Base-by-base conservation (phyloP, 2,888 invertebrate genomes). In the Actias luna region DNA sequence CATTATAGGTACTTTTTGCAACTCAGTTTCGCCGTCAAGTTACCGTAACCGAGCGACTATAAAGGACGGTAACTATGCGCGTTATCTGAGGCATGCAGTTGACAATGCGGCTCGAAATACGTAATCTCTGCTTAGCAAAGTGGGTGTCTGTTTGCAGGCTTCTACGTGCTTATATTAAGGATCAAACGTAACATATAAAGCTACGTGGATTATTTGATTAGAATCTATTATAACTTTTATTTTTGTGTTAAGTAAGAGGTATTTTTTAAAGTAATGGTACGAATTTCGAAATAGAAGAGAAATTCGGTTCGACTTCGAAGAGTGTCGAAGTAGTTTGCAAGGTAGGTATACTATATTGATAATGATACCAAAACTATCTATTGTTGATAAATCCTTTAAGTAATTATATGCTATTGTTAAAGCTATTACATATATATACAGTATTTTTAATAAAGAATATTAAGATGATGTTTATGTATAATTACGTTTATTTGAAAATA, bases 81-180 rank as follows among this genome's bases (percentile, higher is more conserved):
- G 66, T 63, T 68, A 69, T 69, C 68, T 67, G 64, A 62, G 63
- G 63, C 66, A 60, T 50, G 66, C 64, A 67, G 69, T 66, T 65
- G 69, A 69, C 70, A 70, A 69, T 67, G 67, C 65, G 50, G 66
- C 61, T 67, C 63, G 66, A 69, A 68, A 67, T 65, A 65, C 62
- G 63, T 69, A 69, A 69, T 69, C 69, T 68, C 60, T 36, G 66
- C 65, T 66, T 64, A 64, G 66, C 55, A 58, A 55, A 35, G 58
- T 14, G 35, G 35, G 35, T 58, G 35, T 58, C 35, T 58, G 33
- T 31, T 58, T 36, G 36, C 36, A 58, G 35, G 58, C 35, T 35
- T 58, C 16, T 35, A 7, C 22, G n/a, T 58, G n/a, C 35, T 58
- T 36, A 35, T 22, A 14, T 35, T 35, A 35, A 35, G 1, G 58